Evolutionary conservation across 2,888 invertebrate genomes (phyloP).

Genomic region (Athalia circularis): DNA sequence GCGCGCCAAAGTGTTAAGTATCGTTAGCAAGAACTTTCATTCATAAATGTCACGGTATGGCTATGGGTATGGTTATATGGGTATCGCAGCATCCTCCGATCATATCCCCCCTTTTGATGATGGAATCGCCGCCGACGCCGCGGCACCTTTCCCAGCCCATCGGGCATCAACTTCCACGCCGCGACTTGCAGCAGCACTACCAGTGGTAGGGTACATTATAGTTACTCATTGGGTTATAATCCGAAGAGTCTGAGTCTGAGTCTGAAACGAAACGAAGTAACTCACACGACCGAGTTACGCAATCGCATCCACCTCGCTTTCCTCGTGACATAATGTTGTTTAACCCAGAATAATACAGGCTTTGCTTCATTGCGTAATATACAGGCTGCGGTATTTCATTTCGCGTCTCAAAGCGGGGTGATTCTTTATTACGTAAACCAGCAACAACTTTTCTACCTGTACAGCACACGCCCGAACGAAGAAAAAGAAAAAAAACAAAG

Average conservation of each 20-base stretch:
- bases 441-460: not conserved
- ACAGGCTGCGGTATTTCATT: constrained; percentile 60
- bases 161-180: constrained; percentile 21
- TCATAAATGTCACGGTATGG: constrained; percentile 46
- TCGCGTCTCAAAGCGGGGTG: constrained; percentile 61
- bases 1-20: constrained; percentile 22
- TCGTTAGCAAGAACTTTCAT: constrained; percentile 45
- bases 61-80: not conserved
- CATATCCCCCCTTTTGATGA: not conserved
- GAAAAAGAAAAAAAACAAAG: no score
- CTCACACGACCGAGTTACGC: constrained; percentile 59
- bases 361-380: constrained; percentile 62
- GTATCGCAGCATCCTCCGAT: constrained; percentile 17
- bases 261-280: constrained; percentile 36
- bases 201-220: not conserved
- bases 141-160: constrained; percentile 28
- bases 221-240: not conserved
- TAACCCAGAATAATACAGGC: constrained; percentile 69
- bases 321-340: constrained; percentile 71
- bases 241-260: no score
- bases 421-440: constrained; percentile 64
- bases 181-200: not conserved
- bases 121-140: constrained; percentile 3
- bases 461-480: not conserved
- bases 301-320: constrained; percentile 62